phyloP scores from a whole-genome alignment of 2,113 vertebrate genomes.

The Bostrychus sinensis region DNA sequence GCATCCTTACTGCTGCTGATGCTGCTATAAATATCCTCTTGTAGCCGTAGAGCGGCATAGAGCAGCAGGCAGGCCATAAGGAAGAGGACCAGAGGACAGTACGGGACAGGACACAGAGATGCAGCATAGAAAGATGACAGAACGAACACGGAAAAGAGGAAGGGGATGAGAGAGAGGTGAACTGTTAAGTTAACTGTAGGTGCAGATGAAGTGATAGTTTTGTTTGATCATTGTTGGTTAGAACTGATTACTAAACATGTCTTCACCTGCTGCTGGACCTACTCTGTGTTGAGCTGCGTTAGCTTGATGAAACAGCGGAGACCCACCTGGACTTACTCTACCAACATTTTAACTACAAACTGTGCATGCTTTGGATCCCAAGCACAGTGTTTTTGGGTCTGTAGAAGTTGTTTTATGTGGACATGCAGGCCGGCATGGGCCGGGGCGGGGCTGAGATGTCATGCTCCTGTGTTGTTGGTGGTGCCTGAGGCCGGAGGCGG shows the following conservation, averaged over 20 bases:
- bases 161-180: slow-evolving; percentile 34
- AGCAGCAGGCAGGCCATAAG: slow-evolving; percentile 68
- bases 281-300: no score
- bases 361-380: slow-evolving; percentile 8
- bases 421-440: slow-evolving; percentile 61
- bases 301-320: slow-evolving; percentile 18
- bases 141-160: slow-evolving; percentile 32
- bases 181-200: slow-evolving; percentile 31
- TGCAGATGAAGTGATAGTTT: slow-evolving; percentile 18
- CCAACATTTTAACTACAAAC: background rate
- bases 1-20: slow-evolving; percentile 71
- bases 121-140: slow-evolving; percentile 50
- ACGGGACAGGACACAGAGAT: slow-evolving; percentile 48
- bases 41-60: slow-evolving; percentile 64
- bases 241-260: no score
- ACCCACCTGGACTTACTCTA: slow-evolving; percentile 24
- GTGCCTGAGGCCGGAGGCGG: slow-evolving; percentile 88
- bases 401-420: slow-evolving; percentile 26
- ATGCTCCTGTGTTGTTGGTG: slow-evolving; percentile 91
- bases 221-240: background rate
- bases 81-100: slow-evolving; percentile 58
- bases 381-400: slow-evolving; percentile 4
- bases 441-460: slow-evolving; percentile 78
- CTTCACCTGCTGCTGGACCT: no score
- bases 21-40: slow-evolving; percentile 78